Percentiles rank a stretch among this genome's conserved stretches.
These are phyloP conservation scores for Megathymus violae DNA, from an alignment of 1,140 invertebrate species.

Conservation along the genomic window DNA sequence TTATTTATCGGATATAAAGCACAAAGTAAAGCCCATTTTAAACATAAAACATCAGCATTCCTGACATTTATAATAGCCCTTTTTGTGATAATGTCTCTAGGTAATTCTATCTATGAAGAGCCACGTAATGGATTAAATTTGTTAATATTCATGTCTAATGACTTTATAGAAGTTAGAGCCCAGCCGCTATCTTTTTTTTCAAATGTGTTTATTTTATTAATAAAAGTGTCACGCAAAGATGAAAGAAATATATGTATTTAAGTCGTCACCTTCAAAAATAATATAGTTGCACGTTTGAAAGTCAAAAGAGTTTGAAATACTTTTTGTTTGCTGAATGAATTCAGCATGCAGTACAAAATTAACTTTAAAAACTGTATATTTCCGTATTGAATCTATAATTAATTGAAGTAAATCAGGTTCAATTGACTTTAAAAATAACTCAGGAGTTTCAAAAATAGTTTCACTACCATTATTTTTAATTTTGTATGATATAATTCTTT, in stretches of 20 bases:
- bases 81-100: conserved; percentile 58
- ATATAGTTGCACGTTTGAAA: conserved; percentile 40
- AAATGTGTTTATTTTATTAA: conserved; percentile 33
- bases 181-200: conserved; percentile 48
- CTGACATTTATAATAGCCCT: conserved; percentile 66
- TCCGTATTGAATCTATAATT: conserved; percentile 5
- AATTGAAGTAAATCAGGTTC: conserved; percentile 28
- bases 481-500: conserved; percentile 24
- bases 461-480: conserved; percentile 8
- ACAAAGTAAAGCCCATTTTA: conserved; percentile 45
- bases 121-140: conserved; percentile 56
- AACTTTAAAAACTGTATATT: conserved; percentile 19
- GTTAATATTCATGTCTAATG: conserved; percentile 39
- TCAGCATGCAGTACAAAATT: conserved; percentile 34
- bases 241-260: too few relatives aligned
- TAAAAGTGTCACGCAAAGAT: conserved; percentile 27
- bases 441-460: conserved; percentile 25
- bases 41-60: conserved; percentile 53
- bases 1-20: conserved; percentile 52
- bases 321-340: conserved; percentile 35
- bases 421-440: conserved; percentile 29
- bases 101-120: conserved; percentile 53
- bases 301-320: conserved; percentile 33
- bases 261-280: conserved; percentile 29
- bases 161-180: conserved; percentile 18